Percentiles rank a stretch among this genome's conserved stretches.
Conservation (phyloP, 2,113 vertebrate species). For the Poeciliopsis turrubarensis region DNA sequence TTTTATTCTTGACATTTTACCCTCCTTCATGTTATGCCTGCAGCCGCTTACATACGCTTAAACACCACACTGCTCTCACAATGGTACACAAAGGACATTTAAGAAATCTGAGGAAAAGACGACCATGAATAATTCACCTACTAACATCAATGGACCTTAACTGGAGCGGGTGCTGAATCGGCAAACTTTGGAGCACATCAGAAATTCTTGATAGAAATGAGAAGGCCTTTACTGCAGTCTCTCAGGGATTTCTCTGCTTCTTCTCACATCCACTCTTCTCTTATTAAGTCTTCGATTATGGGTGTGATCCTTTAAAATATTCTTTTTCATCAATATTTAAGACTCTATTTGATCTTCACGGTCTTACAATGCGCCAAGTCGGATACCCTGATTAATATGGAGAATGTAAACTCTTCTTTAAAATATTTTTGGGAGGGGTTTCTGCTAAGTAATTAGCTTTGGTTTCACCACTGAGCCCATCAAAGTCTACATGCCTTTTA, state of each 20-base stretch:
- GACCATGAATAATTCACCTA: conserved; percentile 50
- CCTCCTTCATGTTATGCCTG: background rate
- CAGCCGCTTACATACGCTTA: background rate
- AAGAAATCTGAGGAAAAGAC: conserved; percentile 38
- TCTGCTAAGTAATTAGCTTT: conserved; percentile 56
- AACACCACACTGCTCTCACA: conserved; percentile 9
- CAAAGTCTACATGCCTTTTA: conserved; percentile 48
- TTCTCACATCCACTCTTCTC: conserved; percentile 53
- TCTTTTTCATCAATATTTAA: conserved; percentile 75
- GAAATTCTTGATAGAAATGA: conserved; percentile 50
- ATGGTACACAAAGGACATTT: conserved; percentile 32
- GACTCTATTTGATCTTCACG: conserved; percentile 62
- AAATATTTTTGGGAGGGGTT: conserved; percentile 29
- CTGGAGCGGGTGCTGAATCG: conserved; percentile 52
- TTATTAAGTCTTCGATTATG: conserved; percentile 61
- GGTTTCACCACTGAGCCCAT: conserved; percentile 56
- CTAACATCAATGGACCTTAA: conserved; percentile 54
- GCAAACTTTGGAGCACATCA: conserved; percentile 55
- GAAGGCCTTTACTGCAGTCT: conserved; percentile 49
- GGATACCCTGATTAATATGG: conserved; percentile 66
- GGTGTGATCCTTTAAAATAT: conserved; percentile 64
- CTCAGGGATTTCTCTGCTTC: conserved; percentile 56
- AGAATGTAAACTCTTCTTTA: conserved; percentile 40
- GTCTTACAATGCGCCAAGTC: conserved; percentile 55
- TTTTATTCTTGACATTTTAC: background rate